A percentile compares a stretch with the other conserved stretches of the same genome.
phyloP scores from a whole-genome alignment of 2,888 invertebrate species.

The Eristalinus aeneus region DNA sequence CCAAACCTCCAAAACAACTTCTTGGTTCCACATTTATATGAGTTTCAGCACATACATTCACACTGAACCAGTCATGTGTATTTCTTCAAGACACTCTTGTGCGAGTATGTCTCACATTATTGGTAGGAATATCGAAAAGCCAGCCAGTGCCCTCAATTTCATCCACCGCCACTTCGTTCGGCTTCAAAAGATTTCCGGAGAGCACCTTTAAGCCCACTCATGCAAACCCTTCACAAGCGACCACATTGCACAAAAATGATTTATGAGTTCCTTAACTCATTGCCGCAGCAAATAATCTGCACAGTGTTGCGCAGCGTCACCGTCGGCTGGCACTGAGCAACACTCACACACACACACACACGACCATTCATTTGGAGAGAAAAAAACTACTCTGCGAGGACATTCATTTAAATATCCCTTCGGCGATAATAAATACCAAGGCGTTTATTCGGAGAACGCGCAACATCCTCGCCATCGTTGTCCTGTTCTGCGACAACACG shows the following conservation, averaged over 20 bases:
- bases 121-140: too few relatives aligned
- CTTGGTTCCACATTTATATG: too few relatives aligned
- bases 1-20: too few relatives aligned
- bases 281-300: neutral
- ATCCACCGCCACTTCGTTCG: neutral
- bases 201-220: neutral
- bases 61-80: too few relatives aligned
- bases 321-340: constrained; percentile 21
- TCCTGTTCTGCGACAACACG: too few relatives aligned
- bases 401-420: constrained; percentile 66
- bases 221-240: too few relatives aligned
- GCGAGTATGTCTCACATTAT: too few relatives aligned
- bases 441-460: constrained; percentile 5
- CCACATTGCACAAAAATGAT: neutral
- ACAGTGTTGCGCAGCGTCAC: constrained; percentile 23
- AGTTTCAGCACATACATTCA: too few relatives aligned
- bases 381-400: constrained; percentile 51
- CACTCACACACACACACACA: neutral
- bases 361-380: too few relatives aligned
- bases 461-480: neutral
- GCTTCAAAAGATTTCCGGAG: neutral
- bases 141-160: neutral
- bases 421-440: constrained; percentile 58
- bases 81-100: too few relatives aligned
- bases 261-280: neutral